Evolutionary conservation across 2,113 vertebrate genomes (phyloP).

Genomic region (Notothenia coriiceps): DNA sequence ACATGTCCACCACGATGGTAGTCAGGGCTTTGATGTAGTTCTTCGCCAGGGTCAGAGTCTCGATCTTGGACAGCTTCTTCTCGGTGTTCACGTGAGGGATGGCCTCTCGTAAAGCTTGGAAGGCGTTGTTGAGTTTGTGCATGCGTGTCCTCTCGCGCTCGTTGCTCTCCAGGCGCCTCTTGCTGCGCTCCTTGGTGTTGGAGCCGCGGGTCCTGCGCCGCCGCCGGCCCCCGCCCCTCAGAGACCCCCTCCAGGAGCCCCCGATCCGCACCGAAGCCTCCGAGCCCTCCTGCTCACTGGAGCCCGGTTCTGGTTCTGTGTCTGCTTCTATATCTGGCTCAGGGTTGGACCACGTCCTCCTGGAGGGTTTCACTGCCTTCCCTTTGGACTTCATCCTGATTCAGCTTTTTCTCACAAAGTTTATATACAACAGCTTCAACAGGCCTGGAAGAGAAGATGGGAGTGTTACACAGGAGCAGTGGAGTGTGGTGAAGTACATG

Average conservation of each 20-base stretch:
- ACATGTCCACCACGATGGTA: constrained; percentile 94
- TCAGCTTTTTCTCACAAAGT: constrained; percentile 20
- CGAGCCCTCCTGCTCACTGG: constrained; percentile 86
- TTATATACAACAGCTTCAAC: constrained; percentile 24
- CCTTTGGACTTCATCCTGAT: constrained; percentile 92
- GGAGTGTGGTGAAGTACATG: too few relatives aligned
- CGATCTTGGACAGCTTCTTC: constrained; percentile 98
- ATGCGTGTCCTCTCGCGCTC: constrained; percentile 96
- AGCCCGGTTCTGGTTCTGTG: constrained; percentile 61
- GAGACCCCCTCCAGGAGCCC: constrained; percentile 73
- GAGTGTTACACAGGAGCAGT: neutral
- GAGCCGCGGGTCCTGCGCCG: constrained; percentile 74
- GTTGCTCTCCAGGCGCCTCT: constrained; percentile 95
- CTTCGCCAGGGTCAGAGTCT: constrained; percentile 97
- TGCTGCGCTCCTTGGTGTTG: constrained; percentile 86
- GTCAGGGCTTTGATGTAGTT: constrained; percentile 98
- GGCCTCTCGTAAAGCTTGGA: constrained; percentile 94
- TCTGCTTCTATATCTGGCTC: constrained; percentile 78
- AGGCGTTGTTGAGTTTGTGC: constrained; percentile 99
- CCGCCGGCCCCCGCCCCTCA: constrained; percentile 69
- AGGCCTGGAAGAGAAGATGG: constrained; percentile 34
- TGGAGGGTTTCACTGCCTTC: constrained; percentile 85
- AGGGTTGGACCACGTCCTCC: constrained; percentile 77
- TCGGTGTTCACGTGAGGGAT: constrained; percentile 95
- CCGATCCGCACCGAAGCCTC: constrained; percentile 84